Evolutionary conservation across 2,888 invertebrate species (phyloP), one percentile per base, ranked within the genome.

Genomic region (Coecobrya sp.): DNA sequence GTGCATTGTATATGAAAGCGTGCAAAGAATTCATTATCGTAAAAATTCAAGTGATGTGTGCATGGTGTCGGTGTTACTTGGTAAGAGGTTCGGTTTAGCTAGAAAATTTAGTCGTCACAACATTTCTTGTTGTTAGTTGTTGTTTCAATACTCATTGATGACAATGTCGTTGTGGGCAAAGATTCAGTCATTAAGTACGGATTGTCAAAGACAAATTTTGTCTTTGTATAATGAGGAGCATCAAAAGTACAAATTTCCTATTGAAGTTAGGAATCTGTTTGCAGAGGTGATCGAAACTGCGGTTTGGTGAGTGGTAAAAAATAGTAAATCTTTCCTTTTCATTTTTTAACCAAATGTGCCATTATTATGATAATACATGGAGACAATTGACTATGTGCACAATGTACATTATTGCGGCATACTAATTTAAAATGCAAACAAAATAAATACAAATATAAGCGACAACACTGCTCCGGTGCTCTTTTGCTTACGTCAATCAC

Each of bases 251-350:
- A 70, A 73, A 19, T 93, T 93, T 70, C 87, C 93, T 2, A 92
- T 93, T 62, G 92, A 93, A 70, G 84, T 92, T 19, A 49, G 93
- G 25, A 92, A 93, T 85, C 25, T 92, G n/a, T 93, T 93, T 90
- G 92, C 92, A 55, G 52, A 86, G 11, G 68, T 52, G 19, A 93
- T 93, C 13, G 93, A 93, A 65, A 89, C 36, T 84, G 93, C 86
- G 13, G 84, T 93, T 25, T 92, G 91, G 93, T 93, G 92, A 93
- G 89, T 86, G 19, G 27, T 7, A 52, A 81, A 36, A 30, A 36
- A 11, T 76, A 8, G 22, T 22, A 42, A 59, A 19, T 59, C 8
- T 10, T 59, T 19, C 25, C 7, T 62, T 62, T 13, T 2, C 62
- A 62, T 8, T 11, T 62, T 62, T 62, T 49, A 49, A 49, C 19